Evolutionary conservation across 2,797 vertebrate species (phyloP), one percentile per base, ranked within the genome.

Genomic region (Percopsis omiscomaycus): DNA sequence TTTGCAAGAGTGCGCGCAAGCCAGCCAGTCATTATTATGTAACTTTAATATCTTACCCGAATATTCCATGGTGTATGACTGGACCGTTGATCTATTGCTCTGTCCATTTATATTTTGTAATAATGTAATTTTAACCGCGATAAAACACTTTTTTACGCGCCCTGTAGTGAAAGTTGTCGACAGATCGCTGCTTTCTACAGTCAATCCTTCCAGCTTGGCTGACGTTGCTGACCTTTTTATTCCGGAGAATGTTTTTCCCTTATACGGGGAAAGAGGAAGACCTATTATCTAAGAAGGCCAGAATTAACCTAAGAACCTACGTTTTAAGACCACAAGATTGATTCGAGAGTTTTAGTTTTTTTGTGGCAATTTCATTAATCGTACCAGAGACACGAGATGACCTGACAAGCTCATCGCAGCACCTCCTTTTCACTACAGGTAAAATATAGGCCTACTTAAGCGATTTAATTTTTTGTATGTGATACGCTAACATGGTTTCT

Each of bases 121-220:
- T 55, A 4, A 5, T 48, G 46, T 48, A 9, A 48, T 56, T 42
- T 10, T 5, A 55, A 5, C 13, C 54, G 29, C 28, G 13, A 8
- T 4, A 14, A 14, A n/a, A 13, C 46, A n/a, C 11, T 51, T 37
- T 49, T 59, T 42, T 29, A 9, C 32, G 63, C 55, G 73, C 77
- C 66, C 64, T 58, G 77, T 70, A 73, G 73, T 62, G 78, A 89
- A 89, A 89, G 84, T 89, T 89, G 66, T 65, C 71, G 80, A 82
- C 71, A 57, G 77, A 78, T 75, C 78, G 51, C 69, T 1, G 32
- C 8, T 37, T 37, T 37, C 8, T 37, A 59, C 70, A 53, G 75
- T 12, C 68, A 73, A 71, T 58, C 73, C 60, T 42, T 6, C 28
- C 67, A 61, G 59, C 75, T 60, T 32, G 73, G 58, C 77, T 78